A percentile compares a stretch with the other conserved stretches of the same genome.
These are phyloP conservation scores for Apis mellifera DNA, from an alignment of 1,140 invertebrate species.

Conservation along the genomic window Amel_HAv3.1 CM009936.2:8686001-8686500, in stretches of 20 bases:
- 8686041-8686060: conserved; percentile 50
- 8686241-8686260: too few relatives aligned
- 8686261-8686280: neutral
- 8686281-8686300: neutral
- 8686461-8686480: too few relatives aligned
- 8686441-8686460: too few relatives aligned
- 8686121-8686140: neutral
- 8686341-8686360: neutral
- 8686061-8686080: conserved; percentile 66
- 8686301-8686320: neutral
- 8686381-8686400: too few relatives aligned
- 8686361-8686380: too few relatives aligned
- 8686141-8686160: conserved; percentile 24
- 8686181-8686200: neutral
- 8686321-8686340: neutral
- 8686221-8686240: neutral
- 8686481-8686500: too few relatives aligned
- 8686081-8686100: conserved; percentile 63
- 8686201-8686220: neutral
- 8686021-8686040: conserved; percentile 3
- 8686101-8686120: conserved; percentile 28
- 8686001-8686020: too few relatives aligned
- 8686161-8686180: neutral
- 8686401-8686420: too few relatives aligned
- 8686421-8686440: too few relatives aligned